phyloP scores from a whole-genome alignment of 2,888 invertebrate species.

The Acrobasis consociella region DNA sequence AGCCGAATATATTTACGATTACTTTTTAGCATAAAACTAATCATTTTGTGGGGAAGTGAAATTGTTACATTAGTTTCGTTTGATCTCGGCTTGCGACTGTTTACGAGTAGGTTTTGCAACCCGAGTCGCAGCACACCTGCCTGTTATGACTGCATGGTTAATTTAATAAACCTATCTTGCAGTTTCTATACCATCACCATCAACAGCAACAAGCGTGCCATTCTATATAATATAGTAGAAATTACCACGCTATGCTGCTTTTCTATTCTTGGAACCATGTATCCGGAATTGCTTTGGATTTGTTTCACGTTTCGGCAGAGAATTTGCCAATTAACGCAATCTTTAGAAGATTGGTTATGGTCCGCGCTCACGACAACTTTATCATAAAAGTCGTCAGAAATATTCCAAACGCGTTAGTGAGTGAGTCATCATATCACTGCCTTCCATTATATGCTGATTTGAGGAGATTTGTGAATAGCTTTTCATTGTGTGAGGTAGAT shows the following conservation, averaged over 20 bases:
- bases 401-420: not conserved
- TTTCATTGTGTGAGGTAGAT: conserved; percentile 17
- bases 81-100: not conserved
- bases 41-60: conserved; percentile 30
- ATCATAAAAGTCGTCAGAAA: conserved; percentile 30
- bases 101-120: not conserved
- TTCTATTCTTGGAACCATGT: conserved; percentile 28
- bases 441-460: conserved; percentile 12
- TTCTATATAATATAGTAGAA: conserved; percentile 55
- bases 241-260: conserved; percentile 56
- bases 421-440: conserved; percentile 16
- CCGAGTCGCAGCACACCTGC: not conserved
- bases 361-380: conserved; percentile 60
- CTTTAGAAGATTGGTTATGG: conserved; percentile 57
- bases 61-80: not conserved
- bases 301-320: conserved; percentile 53
- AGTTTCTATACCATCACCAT: conserved; percentile 30
- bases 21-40: conserved; percentile 47
- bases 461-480: conserved; percentile 15
- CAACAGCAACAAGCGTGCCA: not conserved
- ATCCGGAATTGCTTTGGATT: conserved; percentile 65
- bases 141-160: conserved; percentile 29
- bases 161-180: conserved; percentile 8
- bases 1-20: conserved; percentile 54
- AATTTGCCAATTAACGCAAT: conserved; percentile 65